phyloP scores from a whole-genome alignment of 2,113 vertebrate genomes.

The Thamnaconus septentrionalis region DNA sequence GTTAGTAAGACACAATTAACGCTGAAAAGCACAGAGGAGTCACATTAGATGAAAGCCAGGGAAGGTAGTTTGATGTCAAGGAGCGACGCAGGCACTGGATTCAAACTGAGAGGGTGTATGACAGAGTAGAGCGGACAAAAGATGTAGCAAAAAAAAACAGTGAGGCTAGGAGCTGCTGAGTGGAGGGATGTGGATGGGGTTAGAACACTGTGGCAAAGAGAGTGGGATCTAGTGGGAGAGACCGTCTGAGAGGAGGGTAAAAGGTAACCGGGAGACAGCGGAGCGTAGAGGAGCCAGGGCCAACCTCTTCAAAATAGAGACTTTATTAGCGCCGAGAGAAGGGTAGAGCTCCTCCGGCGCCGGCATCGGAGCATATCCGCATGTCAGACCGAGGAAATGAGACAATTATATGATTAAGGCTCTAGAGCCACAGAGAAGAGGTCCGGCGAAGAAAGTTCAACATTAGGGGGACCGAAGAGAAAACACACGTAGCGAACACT shows the following conservation, averaged over 20 bases:
- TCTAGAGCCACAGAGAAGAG: too few relatives aligned
- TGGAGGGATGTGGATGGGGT: not conserved
- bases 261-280: slow-evolving; percentile 6
- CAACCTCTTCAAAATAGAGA: too few relatives aligned
- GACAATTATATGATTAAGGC: not conserved
- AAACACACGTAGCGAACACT: too few relatives aligned
- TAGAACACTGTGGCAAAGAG: not conserved
- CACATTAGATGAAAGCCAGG: slow-evolving; percentile 24
- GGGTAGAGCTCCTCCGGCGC: too few relatives aligned
- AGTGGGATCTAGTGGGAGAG: slow-evolving; percentile 17
- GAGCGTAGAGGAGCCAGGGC: not conserved
- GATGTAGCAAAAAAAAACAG: too few relatives aligned
- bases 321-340: too few relatives aligned
- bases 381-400: slow-evolving; percentile 34
- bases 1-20: slow-evolving; percentile 3
- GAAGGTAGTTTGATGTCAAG: slow-evolving; percentile 9
- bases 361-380: slow-evolving; percentile 27
- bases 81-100: not conserved
- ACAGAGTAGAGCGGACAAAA: not conserved
- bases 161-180: not conserved
- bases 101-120: not conserved
- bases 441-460: not conserved
- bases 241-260: slow-evolving; percentile 10
- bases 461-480: too few relatives aligned
- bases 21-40: slow-evolving; percentile 12